Evolutionary conservation across 2,113 vertebrate genomes (phyloP).

Genomic region (Misgurnus mizolepis): DNA sequence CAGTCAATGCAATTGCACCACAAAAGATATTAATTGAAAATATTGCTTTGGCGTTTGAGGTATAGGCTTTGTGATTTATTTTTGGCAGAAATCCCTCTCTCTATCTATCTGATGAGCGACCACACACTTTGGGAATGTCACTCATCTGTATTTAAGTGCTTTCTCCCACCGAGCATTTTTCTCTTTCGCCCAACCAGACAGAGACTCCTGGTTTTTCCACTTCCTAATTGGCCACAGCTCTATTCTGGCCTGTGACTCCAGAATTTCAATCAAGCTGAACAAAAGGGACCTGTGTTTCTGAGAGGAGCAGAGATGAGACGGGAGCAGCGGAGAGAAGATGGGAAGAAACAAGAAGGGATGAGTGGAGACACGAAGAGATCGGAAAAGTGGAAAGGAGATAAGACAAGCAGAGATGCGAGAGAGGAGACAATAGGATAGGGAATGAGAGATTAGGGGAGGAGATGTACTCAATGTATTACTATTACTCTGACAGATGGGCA

Average conservation of each 20-base stretch:
- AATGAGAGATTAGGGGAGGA: too few species aligned
- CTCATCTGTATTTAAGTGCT: constrained; percentile 23
- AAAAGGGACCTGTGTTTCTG: constrained; percentile 23
- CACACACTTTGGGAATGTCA: constrained; percentile 5
- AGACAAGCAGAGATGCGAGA: not conserved
- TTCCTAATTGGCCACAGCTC: constrained; percentile 38
- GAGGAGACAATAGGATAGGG: not conserved
- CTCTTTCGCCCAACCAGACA: constrained; percentile 14
- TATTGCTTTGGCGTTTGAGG: not conserved
- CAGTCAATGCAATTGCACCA: not conserved
- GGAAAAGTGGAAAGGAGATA: not conserved
- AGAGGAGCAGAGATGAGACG: not conserved
- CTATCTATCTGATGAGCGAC: too few species aligned
- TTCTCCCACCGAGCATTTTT: not conserved
- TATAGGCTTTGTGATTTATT: too few species aligned
- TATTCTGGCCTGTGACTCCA: constrained; percentile 30
- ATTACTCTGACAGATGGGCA: not conserved
- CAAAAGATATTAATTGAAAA: not conserved
- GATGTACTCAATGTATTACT: too few species aligned
- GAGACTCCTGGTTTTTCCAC: constrained; percentile 4
- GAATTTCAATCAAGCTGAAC: constrained; percentile 37
- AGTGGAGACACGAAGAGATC: not conserved
- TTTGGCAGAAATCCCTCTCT: not conserved
- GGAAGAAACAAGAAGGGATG: not conserved
- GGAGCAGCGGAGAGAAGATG: not conserved